These are phyloP conservation scores for Pteromalus puparum DNA, from an alignment of 1,140 invertebrate species.

Conservation along the genomic window DNA sequence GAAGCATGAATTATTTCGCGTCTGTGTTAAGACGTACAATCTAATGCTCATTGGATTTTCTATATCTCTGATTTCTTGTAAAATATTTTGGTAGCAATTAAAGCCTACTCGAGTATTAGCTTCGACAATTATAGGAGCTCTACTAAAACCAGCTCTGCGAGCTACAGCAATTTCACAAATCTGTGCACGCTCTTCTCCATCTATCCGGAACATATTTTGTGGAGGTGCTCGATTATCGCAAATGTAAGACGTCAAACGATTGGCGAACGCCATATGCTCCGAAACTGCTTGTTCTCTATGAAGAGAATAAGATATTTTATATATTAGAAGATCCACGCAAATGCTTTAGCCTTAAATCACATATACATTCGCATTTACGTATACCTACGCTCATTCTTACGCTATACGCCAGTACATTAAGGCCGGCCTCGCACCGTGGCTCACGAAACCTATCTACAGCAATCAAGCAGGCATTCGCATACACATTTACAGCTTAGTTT, in stretches of 20 bases:
- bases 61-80: neutral
- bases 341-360: too few species aligned
- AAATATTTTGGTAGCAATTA: conserved; percentile 12
- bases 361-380: too few species aligned
- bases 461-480: too few species aligned
- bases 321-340: too few species aligned
- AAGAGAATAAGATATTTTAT: too few species aligned
- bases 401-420: too few species aligned
- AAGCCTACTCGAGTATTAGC: neutral
- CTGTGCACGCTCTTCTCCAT: neutral
- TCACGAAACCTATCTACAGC: too few species aligned
- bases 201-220: neutral
- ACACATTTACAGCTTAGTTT: too few species aligned
- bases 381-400: too few species aligned
- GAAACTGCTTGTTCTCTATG: too few species aligned
- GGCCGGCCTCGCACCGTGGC: too few species aligned
- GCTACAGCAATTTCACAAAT: neutral
- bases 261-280: neutral
- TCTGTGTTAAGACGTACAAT: conserved; percentile 11
- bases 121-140: neutral
- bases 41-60: conserved; percentile 25
- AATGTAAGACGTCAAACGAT: neutral
- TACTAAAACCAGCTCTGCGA: neutral
- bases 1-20: conserved; percentile 11
- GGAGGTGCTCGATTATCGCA: neutral